These are phyloP conservation scores for Drosophila emarginata DNA, from an alignment of 2,888 invertebrate genomes.

Conservation along the genomic window DNA sequence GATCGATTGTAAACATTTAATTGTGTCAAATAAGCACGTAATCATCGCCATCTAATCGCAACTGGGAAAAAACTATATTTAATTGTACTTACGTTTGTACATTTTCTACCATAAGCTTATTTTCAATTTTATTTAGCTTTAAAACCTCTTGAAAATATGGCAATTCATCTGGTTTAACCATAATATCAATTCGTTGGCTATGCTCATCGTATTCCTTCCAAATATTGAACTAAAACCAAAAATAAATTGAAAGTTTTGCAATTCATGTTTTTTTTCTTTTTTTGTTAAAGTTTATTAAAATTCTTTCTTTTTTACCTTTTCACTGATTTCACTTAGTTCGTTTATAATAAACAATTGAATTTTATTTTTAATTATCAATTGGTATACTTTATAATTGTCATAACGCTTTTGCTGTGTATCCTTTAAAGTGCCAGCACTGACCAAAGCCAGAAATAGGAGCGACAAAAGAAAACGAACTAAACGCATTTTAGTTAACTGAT, in stretches of 20 bases:
- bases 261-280: too few relatives aligned
- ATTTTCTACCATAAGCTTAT: slow-evolving; percentile 84
- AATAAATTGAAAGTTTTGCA: background rate
- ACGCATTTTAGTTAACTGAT: slow-evolving; percentile 45
- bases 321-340: slow-evolving; percentile 29
- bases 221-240: slow-evolving; percentile 64
- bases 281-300: background rate
- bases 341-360: slow-evolving; percentile 83
- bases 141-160: slow-evolving; percentile 83
- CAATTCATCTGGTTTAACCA: slow-evolving; percentile 85
- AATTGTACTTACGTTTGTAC: slow-evolving; percentile 83
- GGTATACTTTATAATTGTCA: slow-evolving; percentile 78
- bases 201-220: slow-evolving; percentile 80
- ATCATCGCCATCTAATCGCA: slow-evolving; percentile 23
- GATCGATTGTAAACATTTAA: slow-evolving; percentile 37
- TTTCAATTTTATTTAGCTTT: slow-evolving; percentile 79
- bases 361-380: slow-evolving; percentile 82
- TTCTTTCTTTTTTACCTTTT: slow-evolving; percentile 32
- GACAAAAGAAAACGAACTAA: slow-evolving; percentile 53
- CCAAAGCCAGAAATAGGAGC: slow-evolving; percentile 49
- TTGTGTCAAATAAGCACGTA: slow-evolving; percentile 21
- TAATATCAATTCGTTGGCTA: slow-evolving; percentile 83
- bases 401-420: slow-evolving; percentile 69
- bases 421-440: slow-evolving; percentile 47
- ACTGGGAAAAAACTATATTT: slow-evolving; percentile 16